Evolutionary conservation across 1,140 invertebrate genomes (phyloP), one percentile per base, ranked within the genome.

Genomic region (Bathynomus jamesi): DNA sequence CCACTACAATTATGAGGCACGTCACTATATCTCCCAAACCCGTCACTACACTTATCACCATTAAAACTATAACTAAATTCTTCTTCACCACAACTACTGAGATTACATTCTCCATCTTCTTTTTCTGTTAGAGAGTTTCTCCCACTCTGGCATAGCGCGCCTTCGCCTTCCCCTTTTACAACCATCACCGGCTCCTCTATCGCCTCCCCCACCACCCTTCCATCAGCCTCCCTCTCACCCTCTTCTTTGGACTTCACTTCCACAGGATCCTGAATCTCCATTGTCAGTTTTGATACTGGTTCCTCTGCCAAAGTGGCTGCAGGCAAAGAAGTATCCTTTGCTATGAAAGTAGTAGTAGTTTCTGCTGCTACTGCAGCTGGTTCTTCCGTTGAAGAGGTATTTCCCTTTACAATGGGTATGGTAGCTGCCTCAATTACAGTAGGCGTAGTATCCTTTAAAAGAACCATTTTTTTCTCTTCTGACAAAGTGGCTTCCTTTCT

Each of bases 131-230:
- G n/a, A n/a, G n/a, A n/a, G n/a, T n/a, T n/a, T n/a, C n/a, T n/a
- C n/a, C n/a, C n/a, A n/a, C n/a, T n/a, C n/a, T n/a, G n/a, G 79
- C 88, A 90, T n/a, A 88, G 87, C 27, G 80, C 82, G n/a, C 90
- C 91, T 60, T 83, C 85, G 70, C 91, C 91, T 78, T 88, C 86
- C 2, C 91, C 91, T 76, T 84, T 85, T 78, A 91, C 84, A 79
- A 86, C 86, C 84, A 90, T 86, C 0, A 90, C 83, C 5, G 87
- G 87, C 80, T 91, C 90, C 79, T 87, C 87, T 64, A 92, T 88
- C 72, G 85, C 86, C 79, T 91, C 70, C 40, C 53, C n/a, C 17
- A 46, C 40, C 79, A 91, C 70, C 40, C 53, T 13, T 13, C 28
- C 40, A 63, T 25, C 81, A 78, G 7, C 78, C 80, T 28, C 78